Base-by-base conservation (phyloP, 2,797 vertebrate genomes). In the Nannoperca obscura region DNA sequence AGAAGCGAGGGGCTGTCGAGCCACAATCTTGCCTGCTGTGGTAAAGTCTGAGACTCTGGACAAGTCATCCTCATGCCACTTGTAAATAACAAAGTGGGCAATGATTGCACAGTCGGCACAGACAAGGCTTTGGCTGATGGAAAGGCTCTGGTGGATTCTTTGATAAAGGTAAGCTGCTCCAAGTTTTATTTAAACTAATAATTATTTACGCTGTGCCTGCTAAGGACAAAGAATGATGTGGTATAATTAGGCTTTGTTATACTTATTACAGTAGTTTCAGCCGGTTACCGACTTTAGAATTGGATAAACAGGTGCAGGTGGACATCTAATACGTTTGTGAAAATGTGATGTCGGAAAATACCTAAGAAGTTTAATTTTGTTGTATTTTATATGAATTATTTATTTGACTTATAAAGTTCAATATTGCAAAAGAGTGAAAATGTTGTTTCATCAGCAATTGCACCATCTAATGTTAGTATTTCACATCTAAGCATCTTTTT, bases 71-170 rank as follows among this genome's bases (percentile, higher is more conserved):
- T 88, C 81, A 96, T 96, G 96, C 93, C 92, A 83, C 92, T 95
- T 44, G 68, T 92, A 71, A 95, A 94, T 87, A 96, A 94, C 83
- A 96, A 95, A 90, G 95, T 96, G 55, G 91, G 92, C 9, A 91
- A 95, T 80, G 94, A 95, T 74, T 71, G 77, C 76, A 87, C 88
- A 42, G 89, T 74, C 38, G 85, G 87, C 71, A 87, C 84, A 46
- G 91, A 89, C 77, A 80, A 88, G 78, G 86, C 88, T 71, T 73
- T 84, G 80, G 90, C 78, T 66, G 95, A 96, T 47, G 95, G 90
- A 7, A 92, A 90, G 75, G 83, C 86, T 71, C 88, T 94, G 91
- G 94, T 96, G 85, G 93, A 95, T 54, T 94, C 95, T 53, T 84
- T 97, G 17, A 89, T 94, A 54, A 96, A 95, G 95, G 96, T 96